phyloP scores from a whole-genome alignment of 1,140 invertebrate genomes.

The Aricia agestis region DNA sequence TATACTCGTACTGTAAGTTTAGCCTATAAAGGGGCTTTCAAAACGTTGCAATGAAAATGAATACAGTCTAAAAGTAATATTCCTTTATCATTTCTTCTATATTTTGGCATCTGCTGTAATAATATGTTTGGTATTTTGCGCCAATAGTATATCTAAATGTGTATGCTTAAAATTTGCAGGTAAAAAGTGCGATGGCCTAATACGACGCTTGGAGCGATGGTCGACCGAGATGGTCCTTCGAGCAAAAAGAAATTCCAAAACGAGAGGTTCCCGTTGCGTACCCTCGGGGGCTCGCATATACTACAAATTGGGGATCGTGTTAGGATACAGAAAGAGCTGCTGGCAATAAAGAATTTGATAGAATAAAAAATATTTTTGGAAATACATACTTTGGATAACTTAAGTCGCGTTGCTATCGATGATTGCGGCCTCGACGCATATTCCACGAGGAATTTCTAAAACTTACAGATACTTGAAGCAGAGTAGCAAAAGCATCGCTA shows the following conservation, averaged over 20 bases:
- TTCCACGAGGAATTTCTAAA: too few relatives aligned
- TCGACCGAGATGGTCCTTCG: constrained; percentile 54
- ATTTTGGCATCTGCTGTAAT: neutral
- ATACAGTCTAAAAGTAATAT: neutral
- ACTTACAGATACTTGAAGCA: too few relatives aligned
- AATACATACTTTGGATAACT: neutral
- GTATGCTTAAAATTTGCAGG: constrained; percentile 39
- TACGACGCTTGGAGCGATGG: constrained; percentile 61
- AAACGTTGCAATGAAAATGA: neutral
- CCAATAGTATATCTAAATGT: constrained; percentile 10
- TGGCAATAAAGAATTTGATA: neutral
- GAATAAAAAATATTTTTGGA: neutral
- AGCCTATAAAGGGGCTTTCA: neutral
- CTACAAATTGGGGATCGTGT: constrained; percentile 29
- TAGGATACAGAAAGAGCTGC: constrained; percentile 9
- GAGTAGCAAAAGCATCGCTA: too few relatives aligned
- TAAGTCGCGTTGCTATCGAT: too few relatives aligned
- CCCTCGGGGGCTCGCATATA: constrained; percentile 44
- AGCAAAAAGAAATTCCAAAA: constrained; percentile 68
- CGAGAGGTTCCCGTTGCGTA: constrained; percentile 71
- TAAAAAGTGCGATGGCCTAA: constrained; percentile 47
- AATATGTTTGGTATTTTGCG: neutral
- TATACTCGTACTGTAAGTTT: too few relatives aligned
- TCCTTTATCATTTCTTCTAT: neutral
- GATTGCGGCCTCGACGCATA: too few relatives aligned